A percentile compares a stretch with the other conserved stretches of the same genome.
phyloP scores from a whole-genome alignment of 1,140 invertebrate genomes.

The Sesamia nonagrioides region DNA sequence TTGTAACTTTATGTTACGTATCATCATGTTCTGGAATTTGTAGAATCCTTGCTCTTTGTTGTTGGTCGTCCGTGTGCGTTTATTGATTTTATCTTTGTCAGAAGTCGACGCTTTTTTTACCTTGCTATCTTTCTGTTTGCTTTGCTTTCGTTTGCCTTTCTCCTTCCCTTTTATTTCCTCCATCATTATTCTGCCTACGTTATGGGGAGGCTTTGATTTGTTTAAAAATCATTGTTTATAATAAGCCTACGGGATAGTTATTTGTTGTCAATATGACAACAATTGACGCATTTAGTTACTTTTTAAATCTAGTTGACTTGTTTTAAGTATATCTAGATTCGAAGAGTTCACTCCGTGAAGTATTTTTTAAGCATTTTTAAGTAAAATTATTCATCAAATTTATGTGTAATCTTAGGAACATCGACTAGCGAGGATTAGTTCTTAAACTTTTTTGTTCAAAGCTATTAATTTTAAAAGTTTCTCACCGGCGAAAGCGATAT shows the following conservation, averaged over 20 bases:
- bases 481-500: neutral
- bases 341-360: too few relatives aligned
- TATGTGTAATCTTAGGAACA: neutral
- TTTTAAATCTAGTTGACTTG: constrained; percentile 41
- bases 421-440: constrained; percentile 6
- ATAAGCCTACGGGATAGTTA: constrained; percentile 55
- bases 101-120: constrained; percentile 34
- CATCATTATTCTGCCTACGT: constrained; percentile 50
- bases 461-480: constrained; percentile 12
- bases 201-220: constrained; percentile 16
- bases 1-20: constrained; percentile 59
- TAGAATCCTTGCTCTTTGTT: constrained; percentile 63
- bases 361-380: too few relatives aligned
- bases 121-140: constrained; percentile 49
- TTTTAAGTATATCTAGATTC: neutral
- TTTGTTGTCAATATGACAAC: constrained; percentile 48
- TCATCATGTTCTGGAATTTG: constrained; percentile 63
- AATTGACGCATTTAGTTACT: constrained; percentile 25
- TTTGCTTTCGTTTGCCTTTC: constrained; percentile 47
- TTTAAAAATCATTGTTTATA: constrained; percentile 51
- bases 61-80: constrained; percentile 56
- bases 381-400: constrained; percentile 6
- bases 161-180: constrained; percentile 55
- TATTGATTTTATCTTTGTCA: constrained; percentile 23
- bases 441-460: neutral